These are phyloP conservation scores for Nebria salina DNA, from an alignment of 2,888 invertebrate genomes.

Conservation along the genomic window DNA sequence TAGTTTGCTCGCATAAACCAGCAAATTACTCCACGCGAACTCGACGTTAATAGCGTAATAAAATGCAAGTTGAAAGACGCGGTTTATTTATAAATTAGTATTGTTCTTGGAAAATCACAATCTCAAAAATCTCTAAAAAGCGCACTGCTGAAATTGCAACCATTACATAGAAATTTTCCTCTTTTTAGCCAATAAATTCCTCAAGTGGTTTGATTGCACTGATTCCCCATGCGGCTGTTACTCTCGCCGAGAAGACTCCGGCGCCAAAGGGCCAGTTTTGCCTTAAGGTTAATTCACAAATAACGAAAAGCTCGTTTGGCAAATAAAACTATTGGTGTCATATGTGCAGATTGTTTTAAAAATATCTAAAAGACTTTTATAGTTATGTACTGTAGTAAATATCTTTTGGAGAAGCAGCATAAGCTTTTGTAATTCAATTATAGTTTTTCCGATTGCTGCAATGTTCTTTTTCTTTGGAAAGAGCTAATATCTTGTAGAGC, in stretches of 20 bases:
- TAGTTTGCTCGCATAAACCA: conserved; percentile 36
- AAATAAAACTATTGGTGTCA: conserved; percentile 26
- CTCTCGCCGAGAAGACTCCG: conserved; percentile 6
- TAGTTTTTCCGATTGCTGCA: conserved; percentile 14
- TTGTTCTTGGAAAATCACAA: not conserved
- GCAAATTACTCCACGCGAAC: conserved; percentile 31
- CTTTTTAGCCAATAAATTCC: conserved; percentile 26
- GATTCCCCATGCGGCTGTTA: conserved; percentile 35
- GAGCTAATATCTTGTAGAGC: not conserved
- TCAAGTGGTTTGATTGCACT: conserved; percentile 36
- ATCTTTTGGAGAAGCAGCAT: not conserved
- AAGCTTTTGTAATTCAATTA: conserved; percentile 28
- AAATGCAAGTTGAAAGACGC: conserved; percentile 23
- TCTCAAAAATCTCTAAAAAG: not conserved
- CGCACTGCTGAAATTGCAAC: not conserved
- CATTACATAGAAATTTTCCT: not conserved
- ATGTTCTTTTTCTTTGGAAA: not conserved
- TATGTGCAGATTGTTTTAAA: not conserved
- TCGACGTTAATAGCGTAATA: conserved; percentile 30
- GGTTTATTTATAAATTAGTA: not conserved
- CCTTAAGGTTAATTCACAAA: conserved; percentile 28
- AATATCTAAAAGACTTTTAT: not conserved
- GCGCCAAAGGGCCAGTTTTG: conserved; percentile 25
- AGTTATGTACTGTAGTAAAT: not conserved
- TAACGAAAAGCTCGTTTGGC: conserved; percentile 21